Conservation (phyloP, 2,113 vertebrate species). For the Lamprologus speciosus region DNA sequence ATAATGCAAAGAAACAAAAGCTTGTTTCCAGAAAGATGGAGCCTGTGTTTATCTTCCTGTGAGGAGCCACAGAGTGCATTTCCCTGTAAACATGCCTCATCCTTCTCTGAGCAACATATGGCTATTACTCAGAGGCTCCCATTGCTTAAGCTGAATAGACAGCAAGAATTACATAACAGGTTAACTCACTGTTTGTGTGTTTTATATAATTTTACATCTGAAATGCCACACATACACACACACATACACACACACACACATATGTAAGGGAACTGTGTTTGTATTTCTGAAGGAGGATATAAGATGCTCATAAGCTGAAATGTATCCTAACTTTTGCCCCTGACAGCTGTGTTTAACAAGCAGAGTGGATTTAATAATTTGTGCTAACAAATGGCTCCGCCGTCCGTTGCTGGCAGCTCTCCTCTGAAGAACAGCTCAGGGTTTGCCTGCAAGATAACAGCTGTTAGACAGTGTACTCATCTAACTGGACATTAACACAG, state of each 20-base stretch:
- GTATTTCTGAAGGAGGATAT: not conserved
- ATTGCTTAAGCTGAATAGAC: slow-evolving; percentile 21
- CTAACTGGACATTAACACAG: not conserved
- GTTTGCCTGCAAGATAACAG: not conserved
- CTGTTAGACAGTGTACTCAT: not conserved
- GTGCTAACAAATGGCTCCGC: slow-evolving; percentile 3
- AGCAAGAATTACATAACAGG: slow-evolving; percentile 31
- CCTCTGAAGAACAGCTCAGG: not conserved
- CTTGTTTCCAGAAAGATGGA: not conserved
- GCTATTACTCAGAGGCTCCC: slow-evolving; percentile 28
- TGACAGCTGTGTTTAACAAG: slow-evolving; percentile 1
- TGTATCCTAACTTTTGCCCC: not conserved
- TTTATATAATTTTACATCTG: not conserved
- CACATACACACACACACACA: not conserved
- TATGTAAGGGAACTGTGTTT: not conserved
- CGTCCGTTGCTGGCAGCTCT: not conserved
- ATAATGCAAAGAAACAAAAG: not conserved
- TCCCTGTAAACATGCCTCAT: slow-evolving; percentile 2
- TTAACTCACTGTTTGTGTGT: slow-evolving; percentile 18
- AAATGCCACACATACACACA: not conserved
- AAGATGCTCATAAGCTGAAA: not conserved
- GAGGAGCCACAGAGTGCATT: slow-evolving; percentile 4
- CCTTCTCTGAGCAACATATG: slow-evolving; percentile 45
- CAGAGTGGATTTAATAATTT: slow-evolving; percentile 15
- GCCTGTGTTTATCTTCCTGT: not conserved